A percentile compares a stretch with the other conserved stretches of the same genome.
Conservation (phyloP, 2,888 invertebrate species). For the Eudemis profundana region DNA sequence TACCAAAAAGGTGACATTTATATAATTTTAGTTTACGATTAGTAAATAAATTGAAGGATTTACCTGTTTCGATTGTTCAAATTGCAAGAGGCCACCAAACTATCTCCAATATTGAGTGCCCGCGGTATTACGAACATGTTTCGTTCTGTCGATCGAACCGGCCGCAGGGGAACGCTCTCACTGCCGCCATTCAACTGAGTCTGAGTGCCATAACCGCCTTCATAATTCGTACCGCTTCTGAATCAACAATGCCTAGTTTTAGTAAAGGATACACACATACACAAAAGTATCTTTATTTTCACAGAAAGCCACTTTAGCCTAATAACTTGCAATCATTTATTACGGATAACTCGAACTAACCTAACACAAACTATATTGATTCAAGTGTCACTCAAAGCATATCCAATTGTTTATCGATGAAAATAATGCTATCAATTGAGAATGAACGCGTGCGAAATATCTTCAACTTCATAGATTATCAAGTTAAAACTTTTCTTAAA, state of each 20-base stretch:
- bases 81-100: slow-evolving; percentile 55
- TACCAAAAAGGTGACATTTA: too few species aligned
- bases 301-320: background rate
- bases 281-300: too few species aligned
- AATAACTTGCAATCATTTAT: background rate
- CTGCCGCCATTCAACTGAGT: slow-evolving; percentile 59
- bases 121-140: slow-evolving; percentile 68
- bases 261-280: background rate
- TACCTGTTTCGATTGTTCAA: slow-evolving; percentile 54
- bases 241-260: slow-evolving; percentile 18
- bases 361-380: slow-evolving; percentile 24
- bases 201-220: slow-evolving; percentile 56
- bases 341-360: slow-evolving; percentile 8
- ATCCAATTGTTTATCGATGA: slow-evolving; percentile 11
- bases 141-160: slow-evolving; percentile 54
- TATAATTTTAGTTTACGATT: too few species aligned
- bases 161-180: slow-evolving; percentile 61
- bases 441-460: slow-evolving; percentile 1
- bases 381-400: slow-evolving; percentile 33
- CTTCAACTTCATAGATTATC: slow-evolving; percentile 10
- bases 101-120: slow-evolving; percentile 55
- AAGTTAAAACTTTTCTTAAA: background rate
- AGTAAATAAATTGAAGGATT: too few species aligned
- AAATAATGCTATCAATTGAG: slow-evolving; percentile 4
- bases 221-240: slow-evolving; percentile 51